Evolutionary conservation across 2,888 invertebrate species (phyloP), one percentile per base, ranked within the genome.

Genomic region (Neelides folsomi): DNA sequence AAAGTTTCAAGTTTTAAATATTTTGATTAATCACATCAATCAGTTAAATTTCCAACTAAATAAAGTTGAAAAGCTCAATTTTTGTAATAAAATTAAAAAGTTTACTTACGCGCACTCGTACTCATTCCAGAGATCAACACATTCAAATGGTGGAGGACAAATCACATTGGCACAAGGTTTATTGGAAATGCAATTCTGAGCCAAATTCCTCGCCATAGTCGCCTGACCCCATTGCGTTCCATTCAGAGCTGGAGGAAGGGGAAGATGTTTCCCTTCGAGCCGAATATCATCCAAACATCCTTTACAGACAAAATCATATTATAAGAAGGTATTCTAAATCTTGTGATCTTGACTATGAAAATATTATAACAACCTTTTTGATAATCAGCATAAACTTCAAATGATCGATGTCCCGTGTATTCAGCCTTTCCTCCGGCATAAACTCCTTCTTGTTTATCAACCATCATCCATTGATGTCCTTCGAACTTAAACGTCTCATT

Each of bases 91-190:
- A 5, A 27, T 5, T 27, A n/a, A 13, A 27, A 20, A 12, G 27
- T 18, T 12, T 69, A 83, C 89, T 84, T 75, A 97, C 89, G 93
- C 90, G 89, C 97, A 97, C 71, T 94, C 93, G 68, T 92, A 90
- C 72, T 89, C 87, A 71, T 95, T 95, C 95, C 97, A 97, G 12
- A 95, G 79, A 73, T 92, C 94, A 59, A 89, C 86, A 73, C 93
- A 95, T 67, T 89, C 89, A 71, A 92, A 90, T 10, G 88, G 90
- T 67, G 86, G 86, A 0, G 86, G 85, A 69, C 94, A 95, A 67
- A 89, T 87, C 38, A 93, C 88, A 70, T 89, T 88, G 63, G 86
- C 86, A 69, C 94, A 95, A 1, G 93, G 93, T 68, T 92, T 89
- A 67, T 93, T 89, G 2, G 93, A 92, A 12, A 87, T 86, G 70